Evolutionary conservation across 2,888 invertebrate genomes (phyloP), one percentile per base, ranked within the genome.

Genomic region (Fissipunctia ypsillon): DNA sequence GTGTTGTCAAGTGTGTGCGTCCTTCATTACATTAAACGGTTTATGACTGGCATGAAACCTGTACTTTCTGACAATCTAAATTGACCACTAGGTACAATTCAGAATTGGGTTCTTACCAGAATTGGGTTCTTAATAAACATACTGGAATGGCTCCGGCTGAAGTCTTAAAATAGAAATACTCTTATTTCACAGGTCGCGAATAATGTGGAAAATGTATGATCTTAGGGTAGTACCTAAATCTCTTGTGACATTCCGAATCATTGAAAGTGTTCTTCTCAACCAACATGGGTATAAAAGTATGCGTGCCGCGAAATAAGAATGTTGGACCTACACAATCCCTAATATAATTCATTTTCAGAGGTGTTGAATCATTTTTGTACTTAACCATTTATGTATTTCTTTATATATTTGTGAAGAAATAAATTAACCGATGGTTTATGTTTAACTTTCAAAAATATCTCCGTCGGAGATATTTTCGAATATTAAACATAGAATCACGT

Each of bases 241-340:
- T 76, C 48, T 65, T 69, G 64, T 56, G 81, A 65, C 69, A 56
- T 69, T 56, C 50, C 54, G 19, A 65, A 75, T 68, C 6, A 68
- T 81, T 43, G 64, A 54, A 64, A 81, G 48, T 69, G 57, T 61
- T 65, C 22, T 54, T 38, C 22, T 60, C 14, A 31, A 45, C 31
- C 50, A 41, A 80, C 48, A 68, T 80, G 41, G 54, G 41, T 25
- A 14, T 60, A 50, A 25, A 65, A 56, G n/a, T 38, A 50, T 57
- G 28, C 22, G 28, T 52, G 9, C 25, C 16, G 3, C 19, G 22
- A 16, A 63, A 28, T 56, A 63, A 22, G 14, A 45, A 60, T 67
- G 28, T 45, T 59, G 6, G 7, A 16, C 14, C 54, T 16, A 25
- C 52, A 35, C 50, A 19, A 16, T 25, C 43, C 5, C n/a, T 35